These are phyloP conservation scores for Lomographa bimaculata DNA, from an alignment of 2,888 invertebrate species.

Conservation along the genomic window DNA sequence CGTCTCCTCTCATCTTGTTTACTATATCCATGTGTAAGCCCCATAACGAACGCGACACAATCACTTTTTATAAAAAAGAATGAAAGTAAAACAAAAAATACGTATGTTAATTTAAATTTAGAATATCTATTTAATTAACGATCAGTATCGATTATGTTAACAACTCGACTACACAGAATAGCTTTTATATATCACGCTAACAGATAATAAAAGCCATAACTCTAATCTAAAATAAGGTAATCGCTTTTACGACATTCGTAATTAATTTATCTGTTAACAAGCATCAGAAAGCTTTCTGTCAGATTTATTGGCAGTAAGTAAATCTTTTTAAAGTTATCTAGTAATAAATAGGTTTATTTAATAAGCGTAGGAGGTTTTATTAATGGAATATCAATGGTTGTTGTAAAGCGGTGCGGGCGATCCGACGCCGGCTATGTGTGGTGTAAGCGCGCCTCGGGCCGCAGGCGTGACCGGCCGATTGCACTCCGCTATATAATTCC, in stretches of 20 bases:
- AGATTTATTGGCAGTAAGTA: slow-evolving; percentile 18
- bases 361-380: slow-evolving; percentile 21
- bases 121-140: slow-evolving; percentile 9
- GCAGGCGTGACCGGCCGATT: slow-evolving; percentile 52
- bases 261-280: slow-evolving; percentile 22
- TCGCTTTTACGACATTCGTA: slow-evolving; percentile 22
- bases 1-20: slow-evolving; percentile 61
- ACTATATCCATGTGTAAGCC: slow-evolving; percentile 43
- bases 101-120: slow-evolving; percentile 12
- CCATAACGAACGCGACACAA: slow-evolving; percentile 20
- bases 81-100: slow-evolving; percentile 8
- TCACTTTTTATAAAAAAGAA: slow-evolving; percentile 3
- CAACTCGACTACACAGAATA: slow-evolving; percentile 15
- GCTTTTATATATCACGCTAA: slow-evolving; percentile 19
- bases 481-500: slow-evolving; percentile 61
- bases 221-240: slow-evolving; percentile 21
- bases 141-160: slow-evolving; percentile 15
- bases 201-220: slow-evolving; percentile 14
- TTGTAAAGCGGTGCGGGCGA: slow-evolving; percentile 8
- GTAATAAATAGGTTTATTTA: slow-evolving; percentile 16
- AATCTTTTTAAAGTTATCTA: slow-evolving; percentile 15
- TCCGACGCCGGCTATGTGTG: slow-evolving; percentile 26
- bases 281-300: slow-evolving; percentile 20
- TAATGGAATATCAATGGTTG: slow-evolving; percentile 14
- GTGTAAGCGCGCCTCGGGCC: slow-evolving; percentile 49